Base-by-base conservation (phyloP, 2,888 invertebrate species). In the Temnothorax rugatulus region DNA sequence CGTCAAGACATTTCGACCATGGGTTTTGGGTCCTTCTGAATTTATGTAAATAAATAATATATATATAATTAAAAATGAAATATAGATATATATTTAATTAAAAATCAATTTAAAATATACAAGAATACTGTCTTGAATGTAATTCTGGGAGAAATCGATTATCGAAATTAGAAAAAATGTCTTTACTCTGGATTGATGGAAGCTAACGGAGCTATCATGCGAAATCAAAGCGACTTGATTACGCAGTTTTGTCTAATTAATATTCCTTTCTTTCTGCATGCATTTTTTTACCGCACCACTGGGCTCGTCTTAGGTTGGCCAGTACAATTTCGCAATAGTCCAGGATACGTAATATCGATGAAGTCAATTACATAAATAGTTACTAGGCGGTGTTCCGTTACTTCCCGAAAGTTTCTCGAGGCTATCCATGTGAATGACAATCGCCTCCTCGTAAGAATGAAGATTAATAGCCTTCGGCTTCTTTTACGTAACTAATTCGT, bases 381-480 rank as follows among this genome's bases (percentile, higher is more conserved):
- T 50, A 25, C 13, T 59, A 71, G 47, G 25, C 44, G 21, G 5
- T 57, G 11, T 47, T 47, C 47, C 59, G 25, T 73, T 81, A 73
- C 79, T 81, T 81, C 79, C 79, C 59, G 79, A 73, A 81, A 73
- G 73, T 81, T 81, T 73, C 79, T 50, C 73, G 73, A 73, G 38
- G 34, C 47, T 79, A n/a, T 61, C 34, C n/a, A 81, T 25, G 25
- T 59, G 38, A 50, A 81, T 61, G 52, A 77, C 54, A 77, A 77
- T 69, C 3, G 29, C 18, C 38, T 38, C 41, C 69, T 68, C 25
- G 13, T 38, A 21, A 7, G 29, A 77, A 77, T 44, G 47, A 59
- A 57, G 34, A 73, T 81, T 59, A 71, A 71, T 59, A 59, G 73
- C 50, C 25, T 81, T 47, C 73, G 38, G 38, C 29, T 73, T 73